A percentile compares a stretch with the other conserved stretches of the same genome.
These are phyloP conservation scores for Drosophila rubida DNA, from an alignment of 2,888 invertebrate genomes.

Conservation along the genomic window DNA sequence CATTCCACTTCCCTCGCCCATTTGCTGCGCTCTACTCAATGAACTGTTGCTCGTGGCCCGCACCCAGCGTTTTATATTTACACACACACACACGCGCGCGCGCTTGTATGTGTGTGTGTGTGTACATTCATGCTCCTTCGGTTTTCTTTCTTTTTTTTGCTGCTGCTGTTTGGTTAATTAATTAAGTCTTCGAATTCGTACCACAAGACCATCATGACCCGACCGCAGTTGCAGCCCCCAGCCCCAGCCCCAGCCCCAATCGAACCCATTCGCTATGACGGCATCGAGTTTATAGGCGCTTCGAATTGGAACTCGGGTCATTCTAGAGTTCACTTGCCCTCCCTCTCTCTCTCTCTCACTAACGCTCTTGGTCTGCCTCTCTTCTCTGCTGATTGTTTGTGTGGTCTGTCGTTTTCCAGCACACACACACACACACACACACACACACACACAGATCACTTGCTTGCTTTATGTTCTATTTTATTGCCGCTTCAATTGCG, in stretches of 20 bases:
- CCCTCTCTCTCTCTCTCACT: background rate
- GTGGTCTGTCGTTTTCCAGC: no score
- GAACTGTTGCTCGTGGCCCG: constrained; percentile 29
- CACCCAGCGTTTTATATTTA: constrained; percentile 26
- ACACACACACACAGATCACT: no score
- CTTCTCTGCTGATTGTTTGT: background rate
- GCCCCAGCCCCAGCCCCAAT: background rate
- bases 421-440: no score
- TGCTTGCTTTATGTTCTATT: background rate
- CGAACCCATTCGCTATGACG: background rate
- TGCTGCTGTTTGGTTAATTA: constrained; percentile 59
- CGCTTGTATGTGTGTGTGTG: no score
- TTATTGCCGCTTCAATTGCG: background rate
- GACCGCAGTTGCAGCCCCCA: constrained; percentile 5
- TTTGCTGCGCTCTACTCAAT: constrained; percentile 31
- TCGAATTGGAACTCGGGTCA: background rate
- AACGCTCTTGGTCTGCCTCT: no score
- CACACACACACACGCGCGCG: background rate
- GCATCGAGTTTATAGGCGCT: background rate
- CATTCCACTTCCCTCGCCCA: background rate
- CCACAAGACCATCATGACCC: constrained; percentile 32
- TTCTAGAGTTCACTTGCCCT: background rate
- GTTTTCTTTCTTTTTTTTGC: background rate
- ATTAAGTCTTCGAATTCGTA: constrained; percentile 51
- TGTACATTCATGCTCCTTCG: background rate